A percentile compares a stretch with the other conserved stretches of the same genome.
phyloP scores from a whole-genome alignment of 2,797 vertebrate genomes.

The Pteronotus mesoamericanus region DNA sequence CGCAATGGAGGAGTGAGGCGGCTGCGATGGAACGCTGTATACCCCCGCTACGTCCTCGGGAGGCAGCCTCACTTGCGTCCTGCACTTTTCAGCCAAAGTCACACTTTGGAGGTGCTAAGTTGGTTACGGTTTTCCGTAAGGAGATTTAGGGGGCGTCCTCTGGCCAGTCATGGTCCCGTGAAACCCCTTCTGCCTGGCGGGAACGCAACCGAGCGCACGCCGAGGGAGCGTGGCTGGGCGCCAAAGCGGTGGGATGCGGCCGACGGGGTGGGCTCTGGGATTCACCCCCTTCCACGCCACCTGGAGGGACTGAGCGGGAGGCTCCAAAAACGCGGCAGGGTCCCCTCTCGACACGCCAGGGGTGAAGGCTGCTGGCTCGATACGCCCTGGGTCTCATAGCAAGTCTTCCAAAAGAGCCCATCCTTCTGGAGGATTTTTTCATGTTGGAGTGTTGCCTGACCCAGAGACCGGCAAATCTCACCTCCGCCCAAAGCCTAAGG shows the following conservation, averaged over 20 bases:
- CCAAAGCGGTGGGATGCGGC: not conserved
- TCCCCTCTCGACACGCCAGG: not conserved
- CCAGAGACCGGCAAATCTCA: not conserved
- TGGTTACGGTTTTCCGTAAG: rapidly evolving
- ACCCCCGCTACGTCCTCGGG: not conserved
- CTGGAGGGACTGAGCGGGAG: not conserved
- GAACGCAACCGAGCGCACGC: not conserved
- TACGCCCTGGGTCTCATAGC: not conserved
- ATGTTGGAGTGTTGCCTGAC: not conserved
- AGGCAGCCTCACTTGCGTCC: not conserved
- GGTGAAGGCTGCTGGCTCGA: too few relatives aligned
- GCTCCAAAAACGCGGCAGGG: rapidly evolving
- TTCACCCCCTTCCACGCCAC: not conserved
- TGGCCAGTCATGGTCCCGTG: rapidly evolving
- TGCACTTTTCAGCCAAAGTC: not conserved
- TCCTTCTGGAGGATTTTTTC: not conserved
- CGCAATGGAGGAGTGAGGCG: not conserved
- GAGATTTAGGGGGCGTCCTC: not conserved
- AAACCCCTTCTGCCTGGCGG: not conserved
- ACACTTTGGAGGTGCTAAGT: not conserved
- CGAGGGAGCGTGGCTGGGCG: not conserved
- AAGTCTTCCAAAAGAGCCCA: not conserved
- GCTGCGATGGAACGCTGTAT: rapidly evolving
- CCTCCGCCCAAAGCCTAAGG: not conserved
- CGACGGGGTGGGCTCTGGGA: not conserved